These are phyloP conservation scores for Kradibia gibbosae DNA, from an alignment of 1,140 invertebrate species.

Conservation along the genomic window DNA sequence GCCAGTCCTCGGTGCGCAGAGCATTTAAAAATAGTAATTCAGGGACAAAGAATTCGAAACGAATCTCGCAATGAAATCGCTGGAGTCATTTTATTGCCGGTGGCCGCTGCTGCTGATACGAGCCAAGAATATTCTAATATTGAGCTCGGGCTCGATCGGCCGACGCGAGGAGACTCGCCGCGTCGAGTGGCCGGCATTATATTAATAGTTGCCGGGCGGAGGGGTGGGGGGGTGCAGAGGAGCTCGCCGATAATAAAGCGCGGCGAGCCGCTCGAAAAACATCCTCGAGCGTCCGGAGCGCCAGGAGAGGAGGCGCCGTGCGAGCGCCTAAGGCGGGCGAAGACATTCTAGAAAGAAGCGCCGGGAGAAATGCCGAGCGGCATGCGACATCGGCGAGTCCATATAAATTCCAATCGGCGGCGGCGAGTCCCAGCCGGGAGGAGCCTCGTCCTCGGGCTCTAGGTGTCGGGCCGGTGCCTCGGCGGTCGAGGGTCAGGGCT, in stretches of 20 bases:
- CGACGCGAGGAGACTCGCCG: background rate
- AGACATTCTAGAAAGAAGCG: conserved; percentile 6
- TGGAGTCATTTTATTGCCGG: too few relatives aligned
- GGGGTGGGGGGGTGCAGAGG: too few relatives aligned
- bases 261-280: too few relatives aligned
- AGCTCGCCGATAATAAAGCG: too few relatives aligned
- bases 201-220: too few relatives aligned
- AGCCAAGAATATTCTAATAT: background rate
- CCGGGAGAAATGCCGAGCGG: background rate
- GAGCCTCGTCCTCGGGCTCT: too few relatives aligned
- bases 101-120: background rate
- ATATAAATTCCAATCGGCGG: conserved; percentile 35
- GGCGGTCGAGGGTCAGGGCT: background rate
- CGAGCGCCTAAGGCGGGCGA: background rate
- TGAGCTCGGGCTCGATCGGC: background rate
- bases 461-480: too few relatives aligned
- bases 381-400: background rate
- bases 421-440: background rate
- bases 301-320: background rate
- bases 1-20: too few relatives aligned
- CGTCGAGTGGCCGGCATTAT: background rate
- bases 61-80: too few relatives aligned
- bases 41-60: too few relatives aligned
- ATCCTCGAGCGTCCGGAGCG: too few relatives aligned
- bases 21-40: too few relatives aligned